Conservation (phyloP, 2,888 invertebrate genomes). For the Calameuta idolon region DNA sequence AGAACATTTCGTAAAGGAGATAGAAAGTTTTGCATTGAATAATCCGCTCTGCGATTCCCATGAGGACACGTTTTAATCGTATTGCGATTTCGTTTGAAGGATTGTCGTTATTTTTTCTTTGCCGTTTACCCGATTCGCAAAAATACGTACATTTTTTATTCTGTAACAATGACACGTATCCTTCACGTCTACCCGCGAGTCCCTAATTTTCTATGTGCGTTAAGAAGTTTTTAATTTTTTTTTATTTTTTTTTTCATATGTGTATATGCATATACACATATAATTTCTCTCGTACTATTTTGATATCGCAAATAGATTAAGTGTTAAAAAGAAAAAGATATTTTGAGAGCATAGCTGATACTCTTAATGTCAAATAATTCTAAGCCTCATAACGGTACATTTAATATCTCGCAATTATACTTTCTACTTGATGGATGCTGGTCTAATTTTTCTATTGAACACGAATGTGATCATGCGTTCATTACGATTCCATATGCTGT, state of each 20-base stretch:
- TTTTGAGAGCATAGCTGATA: not conserved
- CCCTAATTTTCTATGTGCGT: not conserved
- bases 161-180: no score
- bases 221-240: not conserved
- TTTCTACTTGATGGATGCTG: slow-evolving; percentile 9
- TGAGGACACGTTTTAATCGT: not conserved
- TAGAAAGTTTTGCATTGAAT: not conserved
- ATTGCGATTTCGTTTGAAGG: not conserved
- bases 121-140: not conserved
- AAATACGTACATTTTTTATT: not conserved
- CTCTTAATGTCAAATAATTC: slow-evolving; percentile 7
- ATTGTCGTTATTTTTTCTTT: not conserved
- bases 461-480: not conserved
- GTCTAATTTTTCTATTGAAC: not conserved
- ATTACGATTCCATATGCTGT: not conserved
- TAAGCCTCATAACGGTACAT: not conserved
- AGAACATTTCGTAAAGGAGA: not conserved
- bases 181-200: not conserved
- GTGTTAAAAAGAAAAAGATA: not conserved
- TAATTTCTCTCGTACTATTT: not conserved
- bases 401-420: slow-evolving; percentile 12
- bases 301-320: not conserved
- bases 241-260: not conserved
- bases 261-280: no score
- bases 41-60: not conserved